Evolutionary conservation across 1,140 invertebrate species (phyloP), one percentile per base, ranked within the genome.

Genomic region (Branchinecta lindahli): DNA sequence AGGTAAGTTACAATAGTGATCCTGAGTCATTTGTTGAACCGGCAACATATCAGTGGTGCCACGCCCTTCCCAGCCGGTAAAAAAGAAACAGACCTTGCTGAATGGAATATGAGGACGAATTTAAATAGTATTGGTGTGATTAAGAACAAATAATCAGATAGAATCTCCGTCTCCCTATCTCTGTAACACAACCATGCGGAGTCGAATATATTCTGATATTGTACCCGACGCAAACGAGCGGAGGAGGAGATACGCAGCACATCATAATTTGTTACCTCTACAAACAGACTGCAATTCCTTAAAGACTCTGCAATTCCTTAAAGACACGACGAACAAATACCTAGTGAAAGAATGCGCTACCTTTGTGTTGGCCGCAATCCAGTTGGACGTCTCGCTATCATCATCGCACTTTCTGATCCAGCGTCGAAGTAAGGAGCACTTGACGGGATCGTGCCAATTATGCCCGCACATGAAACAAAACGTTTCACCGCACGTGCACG

Each of bases 331-430:
- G 15, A 44, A 69, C 46, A 69, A 71, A 73, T 8, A 71, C 18
- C 44, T 71, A 7, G 33, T 18, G 33, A 7, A 44, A 69, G 15
- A 46, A 8, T 44, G 12, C 45, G n/a, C 70, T 73, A 85, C 84
- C 80, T 99, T 98, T 45, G 96, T 99, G 81, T 99, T 98, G 8
- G 95, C 96, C 68, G 93, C 94, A 76, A 99, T 97, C 96, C 96
- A 99, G 78, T 98, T 98, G 21, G 93, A 96, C 45, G 96, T 99
- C 83, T 98, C 96, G 10, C 93, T 97, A 78, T 99, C 96, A 78
- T 99, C 96, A 78, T 97, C 94, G 82, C 95, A 98, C 81, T 99
- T 99, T 81, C 98, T 98, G 70, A 97, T 94, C 96, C 96, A 99
- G 78, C 90, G 92, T 76, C 87, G 88, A 0, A 99, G 83, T 77